These are phyloP conservation scores for Phenganax subtilis DNA, from an alignment of 92 coral and sea anemone genomes.

Conservation along the genomic window DNA sequence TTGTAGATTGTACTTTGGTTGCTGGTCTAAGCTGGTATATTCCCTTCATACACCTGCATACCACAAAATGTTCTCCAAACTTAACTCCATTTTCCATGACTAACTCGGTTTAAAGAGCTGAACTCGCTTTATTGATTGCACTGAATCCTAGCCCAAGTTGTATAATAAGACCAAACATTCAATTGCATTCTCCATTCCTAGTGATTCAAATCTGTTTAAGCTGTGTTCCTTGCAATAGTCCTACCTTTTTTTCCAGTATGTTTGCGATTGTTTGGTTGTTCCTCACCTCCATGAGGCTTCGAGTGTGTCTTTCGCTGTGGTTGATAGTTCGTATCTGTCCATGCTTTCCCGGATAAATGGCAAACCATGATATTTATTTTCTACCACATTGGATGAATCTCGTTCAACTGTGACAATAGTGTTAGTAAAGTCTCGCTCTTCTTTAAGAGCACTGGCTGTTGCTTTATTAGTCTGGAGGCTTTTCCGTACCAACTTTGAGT, in stretches of 20 bases:
- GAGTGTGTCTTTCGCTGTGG: too few relatives aligned
- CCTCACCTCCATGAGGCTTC: too few relatives aligned
- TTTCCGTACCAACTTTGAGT: too few relatives aligned
- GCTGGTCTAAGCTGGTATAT: constrained; percentile 50
- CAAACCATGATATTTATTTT: too few relatives aligned
- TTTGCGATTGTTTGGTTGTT: constrained; percentile 24
- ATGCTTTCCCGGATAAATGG: too few relatives aligned
- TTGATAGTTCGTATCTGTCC: too few relatives aligned
- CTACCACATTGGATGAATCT: too few relatives aligned
- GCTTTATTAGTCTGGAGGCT: too few relatives aligned
- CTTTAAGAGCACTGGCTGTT: too few relatives aligned
- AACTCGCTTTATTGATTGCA: constrained; percentile 41
- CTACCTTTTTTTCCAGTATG: constrained; percentile 18
- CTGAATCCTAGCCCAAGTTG: constrained; percentile 44
- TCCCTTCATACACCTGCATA: constrained; percentile 46
- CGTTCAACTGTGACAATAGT: too few relatives aligned
- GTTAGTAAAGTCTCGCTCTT: too few relatives aligned
- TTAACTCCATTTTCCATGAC: background rate
- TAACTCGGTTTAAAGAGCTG: constrained; percentile 31
- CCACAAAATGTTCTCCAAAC: constrained; percentile 45
- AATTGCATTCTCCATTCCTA: constrained; percentile 27
- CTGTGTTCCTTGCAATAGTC: constrained; percentile 1
- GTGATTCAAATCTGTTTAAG: background rate
- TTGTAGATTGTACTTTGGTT: background rate
- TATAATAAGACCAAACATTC: constrained; percentile 22